Evolutionary conservation across 2,797 vertebrate genomes (phyloP).

Genomic region (Eospalax fontanierii): DNA sequence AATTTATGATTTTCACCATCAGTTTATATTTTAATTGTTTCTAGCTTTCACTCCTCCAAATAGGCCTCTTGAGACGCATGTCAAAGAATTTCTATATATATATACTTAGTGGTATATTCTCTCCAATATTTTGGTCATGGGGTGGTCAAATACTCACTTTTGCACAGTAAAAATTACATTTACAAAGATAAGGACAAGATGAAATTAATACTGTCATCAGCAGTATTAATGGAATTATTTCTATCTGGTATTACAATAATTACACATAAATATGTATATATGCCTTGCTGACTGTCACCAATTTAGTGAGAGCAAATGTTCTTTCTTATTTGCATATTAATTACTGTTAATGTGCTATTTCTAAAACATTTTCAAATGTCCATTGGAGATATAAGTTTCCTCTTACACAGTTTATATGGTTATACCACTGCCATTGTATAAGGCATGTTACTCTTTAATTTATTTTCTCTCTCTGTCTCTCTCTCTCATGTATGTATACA

Average conservation of each 20-base stretch:
- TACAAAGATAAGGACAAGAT: background rate
- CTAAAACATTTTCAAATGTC: background rate
- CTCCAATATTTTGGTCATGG: background rate
- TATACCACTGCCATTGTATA: background rate
- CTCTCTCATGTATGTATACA: too few relatives aligned
- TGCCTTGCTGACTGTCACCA: background rate
- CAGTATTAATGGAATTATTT: background rate
- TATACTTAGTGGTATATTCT: background rate
- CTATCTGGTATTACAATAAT: background rate
- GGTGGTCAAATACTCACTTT: background rate
- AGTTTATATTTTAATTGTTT: background rate
- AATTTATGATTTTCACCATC: background rate
- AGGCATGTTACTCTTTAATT: background rate
- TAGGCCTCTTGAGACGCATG: background rate
- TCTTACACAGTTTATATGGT: background rate
- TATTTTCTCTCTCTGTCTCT: background rate
- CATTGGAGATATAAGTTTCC: background rate
- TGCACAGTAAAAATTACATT: too few relatives aligned
- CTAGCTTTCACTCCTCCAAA: background rate
- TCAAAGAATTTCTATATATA: background rate
- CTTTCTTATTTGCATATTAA: background rate
- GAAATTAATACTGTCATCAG: background rate
- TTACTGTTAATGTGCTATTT: background rate
- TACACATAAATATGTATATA: background rate
- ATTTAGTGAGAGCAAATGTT: background rate